Base-by-base conservation (phyloP, 2,888 invertebrate genomes). In the Siphonodentalium dalli region DNA sequence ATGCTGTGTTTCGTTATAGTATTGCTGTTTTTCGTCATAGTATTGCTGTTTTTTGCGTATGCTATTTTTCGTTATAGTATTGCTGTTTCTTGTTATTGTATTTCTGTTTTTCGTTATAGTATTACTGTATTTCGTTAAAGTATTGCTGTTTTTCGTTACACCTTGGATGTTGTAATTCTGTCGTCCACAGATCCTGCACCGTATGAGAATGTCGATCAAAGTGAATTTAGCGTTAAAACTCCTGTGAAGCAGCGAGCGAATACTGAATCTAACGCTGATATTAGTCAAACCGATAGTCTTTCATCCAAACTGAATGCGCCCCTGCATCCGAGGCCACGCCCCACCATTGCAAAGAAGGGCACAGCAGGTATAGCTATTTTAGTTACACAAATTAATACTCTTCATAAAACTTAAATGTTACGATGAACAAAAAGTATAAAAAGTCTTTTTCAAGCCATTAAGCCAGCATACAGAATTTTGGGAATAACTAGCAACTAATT, bases 321-420 rank as follows among this genome's bases (percentile, higher is more conserved):
- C 11, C 54, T 72, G 41, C 78, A 80, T 46, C 71, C 85, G 18
- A 86, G 88, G 47, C 88, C 88, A 67, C 85, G 93, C 68, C 93
- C 93, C 18, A n/a, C n/a, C n/a, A 89, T 92, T 75, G 89, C 92
- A 51, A 71, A 71, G 60, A 68, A 68, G 60, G 49, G 47, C 24
- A 52, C 49, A 39, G 46, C 69, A 72, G 72, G 72, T 72, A 72
- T 50, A 43, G 24, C 33, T 46, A 28, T 29, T n/a, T n/a, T n/a
- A n/a, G n/a, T n/a, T n/a, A n/a, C n/a, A n/a, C n/a, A n/a, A n/a
- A n/a, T n/a, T n/a, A n/a, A n/a, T n/a, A n/a, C n/a, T n/a, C n/a
- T n/a, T n/a, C n/a, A n/a, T n/a, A n/a, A n/a, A n/a, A n/a, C n/a
- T n/a, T n/a, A n/a, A n/a, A n/a, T n/a, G n/a, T n/a, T n/a, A n/a